Percentiles rank a stretch among this genome's conserved stretches.
Conservation (phyloP, 2,797 vertebrate genomes). For the Gambusia yucatana region DNA sequence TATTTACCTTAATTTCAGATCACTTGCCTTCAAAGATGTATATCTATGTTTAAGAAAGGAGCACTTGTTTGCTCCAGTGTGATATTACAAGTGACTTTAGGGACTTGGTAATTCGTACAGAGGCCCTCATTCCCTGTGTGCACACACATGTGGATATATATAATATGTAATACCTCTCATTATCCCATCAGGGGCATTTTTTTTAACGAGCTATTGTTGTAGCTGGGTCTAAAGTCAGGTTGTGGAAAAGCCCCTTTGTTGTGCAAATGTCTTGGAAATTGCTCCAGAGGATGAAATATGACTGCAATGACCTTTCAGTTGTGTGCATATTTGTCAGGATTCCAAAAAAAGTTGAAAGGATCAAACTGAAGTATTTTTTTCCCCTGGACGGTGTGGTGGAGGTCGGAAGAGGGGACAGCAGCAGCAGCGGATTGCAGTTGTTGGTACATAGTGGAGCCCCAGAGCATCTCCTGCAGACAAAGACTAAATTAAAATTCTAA, state of each 20-base stretch:
- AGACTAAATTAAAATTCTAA: conserved; percentile 98
- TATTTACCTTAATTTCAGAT: conserved; percentile 74
- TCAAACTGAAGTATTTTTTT: conserved; percentile 89
- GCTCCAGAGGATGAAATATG: conserved; percentile 92
- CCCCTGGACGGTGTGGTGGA: conserved; percentile 89
- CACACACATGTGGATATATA: conserved; percentile 28
- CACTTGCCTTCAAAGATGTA: conserved; percentile 64
- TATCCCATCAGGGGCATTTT: conserved; percentile 81
- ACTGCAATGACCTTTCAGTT: conserved; percentile 95
- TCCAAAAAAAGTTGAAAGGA: conserved; percentile 94
- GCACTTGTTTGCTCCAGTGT: conserved; percentile 77
- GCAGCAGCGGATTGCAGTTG: conserved; percentile 88
- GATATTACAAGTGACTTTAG: conserved; percentile 78
- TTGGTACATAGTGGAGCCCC: conserved; percentile 90
- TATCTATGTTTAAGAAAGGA: conserved; percentile 79
- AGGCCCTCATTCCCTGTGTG: conserved; percentile 47
- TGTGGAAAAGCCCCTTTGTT: conserved; percentile 90
- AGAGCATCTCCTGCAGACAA: conserved; percentile 91
- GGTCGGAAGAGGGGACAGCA: conserved; percentile 88
- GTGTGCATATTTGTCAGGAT: conserved; percentile 96
- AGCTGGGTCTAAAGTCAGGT: conserved; percentile 89
- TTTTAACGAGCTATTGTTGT: conserved; percentile 91
- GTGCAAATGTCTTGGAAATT: conserved; percentile 91
- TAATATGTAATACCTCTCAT: conserved; percentile 82
- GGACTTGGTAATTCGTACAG: conserved; percentile 83